These are phyloP conservation scores for Mesoligia furuncula DNA, from an alignment of 2,888 invertebrate species.

Conservation along the genomic window DNA sequence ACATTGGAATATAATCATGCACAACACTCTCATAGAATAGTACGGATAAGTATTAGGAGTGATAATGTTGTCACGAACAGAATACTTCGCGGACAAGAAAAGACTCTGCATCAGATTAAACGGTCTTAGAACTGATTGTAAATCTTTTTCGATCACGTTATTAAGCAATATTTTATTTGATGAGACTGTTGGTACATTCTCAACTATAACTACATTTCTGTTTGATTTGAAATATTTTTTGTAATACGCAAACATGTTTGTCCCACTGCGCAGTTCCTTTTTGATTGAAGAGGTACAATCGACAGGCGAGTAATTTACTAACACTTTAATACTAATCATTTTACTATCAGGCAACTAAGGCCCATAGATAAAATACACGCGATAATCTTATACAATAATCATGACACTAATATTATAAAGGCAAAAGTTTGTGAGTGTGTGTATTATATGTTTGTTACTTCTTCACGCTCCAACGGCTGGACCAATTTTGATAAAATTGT, in stretches of 20 bases:
- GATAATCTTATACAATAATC: too few relatives aligned
- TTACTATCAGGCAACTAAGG: too few relatives aligned
- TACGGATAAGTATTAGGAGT: constrained; percentile 19
- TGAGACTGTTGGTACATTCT: neutral
- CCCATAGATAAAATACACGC: too few relatives aligned
- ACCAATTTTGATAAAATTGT: too few relatives aligned
- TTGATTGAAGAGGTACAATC: too few relatives aligned
- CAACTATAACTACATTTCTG: neutral
- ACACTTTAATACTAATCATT: too few relatives aligned
- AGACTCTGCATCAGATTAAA: constrained; percentile 32
- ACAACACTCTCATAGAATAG: neutral
- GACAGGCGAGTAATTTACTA: too few relatives aligned
- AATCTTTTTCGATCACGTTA: constrained; percentile 23
- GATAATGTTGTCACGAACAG: constrained; percentile 19
- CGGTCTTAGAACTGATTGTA: constrained; percentile 29
- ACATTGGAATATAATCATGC: neutral
- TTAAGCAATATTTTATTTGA: neutral
- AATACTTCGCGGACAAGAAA: constrained; percentile 35
- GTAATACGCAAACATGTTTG: neutral
- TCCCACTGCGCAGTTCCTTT: neutral
- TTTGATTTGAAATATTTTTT: neutral
- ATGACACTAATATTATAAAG: too few relatives aligned
- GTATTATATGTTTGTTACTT: too few relatives aligned
- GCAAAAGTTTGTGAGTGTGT: too few relatives aligned
- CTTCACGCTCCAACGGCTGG: too few relatives aligned